phyloP scores from a whole-genome alignment of 2,113 vertebrate species.

The rat (Rattus norvegicus) region DNA sequence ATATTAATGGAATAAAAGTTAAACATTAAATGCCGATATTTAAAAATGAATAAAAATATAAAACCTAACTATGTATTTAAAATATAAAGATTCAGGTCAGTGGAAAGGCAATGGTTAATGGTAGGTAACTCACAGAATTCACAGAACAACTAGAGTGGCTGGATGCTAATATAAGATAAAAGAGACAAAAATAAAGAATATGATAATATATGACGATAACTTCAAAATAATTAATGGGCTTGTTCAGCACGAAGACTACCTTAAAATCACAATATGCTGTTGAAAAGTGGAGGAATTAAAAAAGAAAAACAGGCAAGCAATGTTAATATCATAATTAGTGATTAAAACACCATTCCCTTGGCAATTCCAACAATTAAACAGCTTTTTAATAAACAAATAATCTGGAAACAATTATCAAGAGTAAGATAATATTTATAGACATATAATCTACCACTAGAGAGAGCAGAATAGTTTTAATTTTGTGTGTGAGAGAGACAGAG shows the following conservation, averaged over 20 bases:
- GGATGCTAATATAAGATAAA: neutral
- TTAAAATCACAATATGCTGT: neutral
- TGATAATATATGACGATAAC: neutral
- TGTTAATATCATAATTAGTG: neutral
- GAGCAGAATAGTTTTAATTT: neutral
- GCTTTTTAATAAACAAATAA: constrained; percentile 32
- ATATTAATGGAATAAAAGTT: neutral
- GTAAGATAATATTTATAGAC: neutral
- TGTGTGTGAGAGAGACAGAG: neutral
- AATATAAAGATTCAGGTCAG: neutral
- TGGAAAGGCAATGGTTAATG: neutral
- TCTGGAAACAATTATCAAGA: neutral
- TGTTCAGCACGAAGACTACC: neutral
- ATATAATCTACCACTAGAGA: neutral
- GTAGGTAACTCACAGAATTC: neutral
- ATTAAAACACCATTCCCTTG: neutral
- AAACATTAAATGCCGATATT: neutral
- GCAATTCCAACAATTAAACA: neutral
- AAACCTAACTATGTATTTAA: neutral
- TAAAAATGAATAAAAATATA: neutral
- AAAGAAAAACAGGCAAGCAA: neutral
- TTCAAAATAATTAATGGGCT: neutral
- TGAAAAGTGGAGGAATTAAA: neutral
- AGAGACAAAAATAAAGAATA: neutral
- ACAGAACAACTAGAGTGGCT: neutral